Conservation (phyloP, 92 coral and sea anemone genomes). For the Epizoanthus illoricatus region DNA sequence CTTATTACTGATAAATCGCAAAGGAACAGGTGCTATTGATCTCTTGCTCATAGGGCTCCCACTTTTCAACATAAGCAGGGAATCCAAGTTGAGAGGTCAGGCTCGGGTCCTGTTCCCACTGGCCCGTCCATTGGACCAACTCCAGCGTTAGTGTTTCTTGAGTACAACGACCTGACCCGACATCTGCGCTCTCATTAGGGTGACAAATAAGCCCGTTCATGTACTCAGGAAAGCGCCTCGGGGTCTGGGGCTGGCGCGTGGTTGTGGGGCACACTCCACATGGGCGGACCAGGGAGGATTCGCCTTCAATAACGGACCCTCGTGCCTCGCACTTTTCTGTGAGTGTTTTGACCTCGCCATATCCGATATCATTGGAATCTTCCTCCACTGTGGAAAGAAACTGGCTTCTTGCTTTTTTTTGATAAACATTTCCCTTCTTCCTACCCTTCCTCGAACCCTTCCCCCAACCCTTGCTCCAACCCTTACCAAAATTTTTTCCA, state of each 20-base stretch:
- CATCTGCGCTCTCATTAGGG: constrained; percentile 10
- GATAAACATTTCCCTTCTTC: neutral
- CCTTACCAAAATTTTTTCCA: no score
- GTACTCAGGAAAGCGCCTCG: constrained; percentile 33
- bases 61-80: constrained; percentile 27
- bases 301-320: neutral
- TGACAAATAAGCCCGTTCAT: constrained; percentile 27
- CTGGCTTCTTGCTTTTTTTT: neutral
- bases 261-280: constrained; percentile 34
- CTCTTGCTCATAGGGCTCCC: constrained; percentile 25
- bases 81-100: neutral
- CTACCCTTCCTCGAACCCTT: neutral
- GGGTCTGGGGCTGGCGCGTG: constrained; percentile 19
- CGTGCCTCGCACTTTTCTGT: neutral
- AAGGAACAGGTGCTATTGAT: constrained; percentile 34
- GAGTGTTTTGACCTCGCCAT: constrained; percentile 2
- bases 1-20: neutral
- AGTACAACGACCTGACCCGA: neutral
- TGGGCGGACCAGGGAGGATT: neutral
- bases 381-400: neutral
- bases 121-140: constrained; percentile 12
- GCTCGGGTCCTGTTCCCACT: constrained; percentile 4
- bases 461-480: no score
- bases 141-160: constrained; percentile 29
- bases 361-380: neutral